phyloP scores from a whole-genome alignment of 1,140 invertebrate species.

The Listronotus bonariensis region DNA sequence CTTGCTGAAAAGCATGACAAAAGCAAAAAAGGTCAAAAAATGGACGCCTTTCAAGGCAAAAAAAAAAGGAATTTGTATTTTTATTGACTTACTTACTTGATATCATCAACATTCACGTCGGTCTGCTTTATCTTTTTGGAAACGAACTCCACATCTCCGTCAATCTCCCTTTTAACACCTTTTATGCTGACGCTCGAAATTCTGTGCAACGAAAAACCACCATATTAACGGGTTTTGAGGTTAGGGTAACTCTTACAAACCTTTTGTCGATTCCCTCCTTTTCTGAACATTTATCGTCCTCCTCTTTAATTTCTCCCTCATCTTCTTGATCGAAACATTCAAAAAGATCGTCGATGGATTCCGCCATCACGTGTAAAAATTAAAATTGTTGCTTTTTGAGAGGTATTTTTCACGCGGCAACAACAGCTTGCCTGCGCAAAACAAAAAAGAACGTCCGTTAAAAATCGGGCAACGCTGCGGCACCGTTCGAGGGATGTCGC shows the following conservation, averaged over 20 bases:
- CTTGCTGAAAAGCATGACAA: conserved; percentile 14
- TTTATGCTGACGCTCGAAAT: conserved; percentile 22
- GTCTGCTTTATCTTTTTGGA: conserved; percentile 38
- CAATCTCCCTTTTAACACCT: conserved; percentile 26
- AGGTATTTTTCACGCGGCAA: conserved; percentile 6
- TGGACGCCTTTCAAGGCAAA: conserved; percentile 7
- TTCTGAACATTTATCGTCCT: conserved; percentile 23
- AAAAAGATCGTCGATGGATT: conserved; percentile 53
- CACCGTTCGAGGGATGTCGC: not conserved
- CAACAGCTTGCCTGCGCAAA: conserved; percentile 19
- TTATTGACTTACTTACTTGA: conserved; percentile 44
- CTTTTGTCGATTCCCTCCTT: conserved; percentile 35
- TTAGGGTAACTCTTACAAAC: conserved; percentile 46
- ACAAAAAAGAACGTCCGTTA: conserved; percentile 22
- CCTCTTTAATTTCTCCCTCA: conserved; percentile 17
- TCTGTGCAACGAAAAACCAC: conserved; percentile 26
- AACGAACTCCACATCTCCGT: conserved; percentile 17
- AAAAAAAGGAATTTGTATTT: not conserved
- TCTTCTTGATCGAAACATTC: conserved; percentile 47
- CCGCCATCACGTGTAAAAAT: conserved; percentile 41
- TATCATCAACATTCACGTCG: conserved; percentile 45
- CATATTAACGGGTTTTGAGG: conserved; percentile 46
- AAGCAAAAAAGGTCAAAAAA: conserved; percentile 11
- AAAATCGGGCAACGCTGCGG: conserved; percentile 3
- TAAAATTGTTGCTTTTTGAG: not conserved